Base-by-base conservation (phyloP, 2,113 vertebrate genomes). In the Etheostoma cragini region DNA sequence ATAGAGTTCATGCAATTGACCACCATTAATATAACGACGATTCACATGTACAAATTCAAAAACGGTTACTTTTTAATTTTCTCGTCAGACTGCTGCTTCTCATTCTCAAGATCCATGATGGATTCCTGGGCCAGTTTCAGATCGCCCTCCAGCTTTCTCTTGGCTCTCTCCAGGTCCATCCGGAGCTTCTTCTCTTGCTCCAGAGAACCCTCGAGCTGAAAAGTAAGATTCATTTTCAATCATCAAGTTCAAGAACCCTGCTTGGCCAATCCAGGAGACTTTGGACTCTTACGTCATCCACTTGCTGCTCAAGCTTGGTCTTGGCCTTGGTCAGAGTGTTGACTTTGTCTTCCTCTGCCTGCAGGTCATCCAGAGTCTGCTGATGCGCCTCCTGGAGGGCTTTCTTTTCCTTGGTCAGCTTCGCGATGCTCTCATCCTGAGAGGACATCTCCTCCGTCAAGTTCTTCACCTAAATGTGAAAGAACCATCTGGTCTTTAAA, bases 131-230 rank as follows among this genome's bases (percentile, higher is more conserved):
- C 84, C 83, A 95, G 86, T 89, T 95, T 95, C 72, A 95, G 84
- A 78, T 94, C 93, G 71, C 93, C 93, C 33, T 94, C 93, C 49
- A 94, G 88, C 85, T 94, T 95, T 35, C 93, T 93, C 84, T 94
- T 94, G 80, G 92, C 92, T 90, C 95, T 93, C 83, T 97, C 95
- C 86, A 97, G 95, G 80, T 97, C 96, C 91, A 97, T 89, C 7
- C 95, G 94, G 0, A 96, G 93, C 88, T 97, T 97, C 91, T 95
- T 97, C 87, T 97, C 97, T 82, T 97, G 96, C 76, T 97, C 96
- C 57, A 97, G 88, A 50, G 96, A 96, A 26, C 91, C 96, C 85
- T 98, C 96, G 81, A 96, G 89, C 97, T n/a, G n/a, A n/a, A n/a
- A n/a, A n/a, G n/a, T n/a, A n/a, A n/a, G n/a, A n/a, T n/a, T n/a